A percentile compares a stretch with the other conserved stretches of the same genome.
Evolutionary conservation across 2,797 vertebrate species (phyloP).

Genomic region (Trichosurus vulpecula): DNA sequence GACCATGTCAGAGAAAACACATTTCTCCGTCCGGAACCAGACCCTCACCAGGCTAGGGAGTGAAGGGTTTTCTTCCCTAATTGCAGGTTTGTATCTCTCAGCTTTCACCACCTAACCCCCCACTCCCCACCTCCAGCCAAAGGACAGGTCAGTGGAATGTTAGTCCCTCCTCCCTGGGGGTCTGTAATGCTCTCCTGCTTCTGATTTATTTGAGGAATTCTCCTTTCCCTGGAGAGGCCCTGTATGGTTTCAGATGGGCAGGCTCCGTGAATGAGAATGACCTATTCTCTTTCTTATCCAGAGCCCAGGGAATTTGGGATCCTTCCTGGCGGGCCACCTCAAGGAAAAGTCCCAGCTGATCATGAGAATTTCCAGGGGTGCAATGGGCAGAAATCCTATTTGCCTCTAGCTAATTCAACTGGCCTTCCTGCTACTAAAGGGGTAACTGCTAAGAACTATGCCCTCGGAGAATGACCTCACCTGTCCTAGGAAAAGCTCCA

Average conservation of each 20-base stretch:
- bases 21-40: not conserved
- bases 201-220: not conserved
- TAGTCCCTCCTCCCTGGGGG: not conserved
- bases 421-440: not conserved
- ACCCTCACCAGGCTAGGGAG: not conserved
- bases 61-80: not conserved
- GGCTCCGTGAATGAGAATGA: too few species aligned
- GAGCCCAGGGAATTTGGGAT: not conserved
- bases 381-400: not conserved
- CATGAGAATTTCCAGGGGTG: not conserved
- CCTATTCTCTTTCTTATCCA: not conserved
- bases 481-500: not conserved
- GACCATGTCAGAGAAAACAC: too few species aligned
- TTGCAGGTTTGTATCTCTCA: not conserved
- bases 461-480: not conserved
- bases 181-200: not conserved
- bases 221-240: not conserved
- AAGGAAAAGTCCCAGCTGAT: not conserved
- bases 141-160: not conserved
- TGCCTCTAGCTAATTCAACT: not conserved
- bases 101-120: not conserved
- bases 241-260: rapidly evolving
- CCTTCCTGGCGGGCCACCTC: not conserved
- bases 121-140: too few species aligned
- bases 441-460: not conserved